Base-by-base conservation (phyloP, 1,140 invertebrate genomes). In the Ceratina australensis region DNA sequence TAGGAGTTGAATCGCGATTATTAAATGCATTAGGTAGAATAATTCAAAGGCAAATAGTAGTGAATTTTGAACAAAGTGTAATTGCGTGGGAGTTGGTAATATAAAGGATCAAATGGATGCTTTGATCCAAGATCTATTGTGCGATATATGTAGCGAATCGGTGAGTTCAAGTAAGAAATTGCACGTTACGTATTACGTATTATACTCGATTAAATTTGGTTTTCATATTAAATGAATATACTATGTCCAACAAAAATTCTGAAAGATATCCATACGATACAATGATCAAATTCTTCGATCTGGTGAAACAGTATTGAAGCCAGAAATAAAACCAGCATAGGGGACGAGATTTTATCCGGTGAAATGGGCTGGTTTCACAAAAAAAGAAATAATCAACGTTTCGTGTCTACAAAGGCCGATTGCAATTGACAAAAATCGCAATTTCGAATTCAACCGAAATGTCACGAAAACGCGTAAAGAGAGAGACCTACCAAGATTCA, bases 301-400 rank as follows among this genome's bases (percentile, higher is more conserved):
- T 47, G 7, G 52, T n/a, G 24, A 1, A 18, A 54, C n/a, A 28
- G 16, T 5, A 52, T 52, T n/a, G 65, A n/a, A n/a, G 18, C 33
- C 5, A 42, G 33, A 42, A 42, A 42, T 42, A 42, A 42, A 42
- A 42, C 33, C 33, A 42, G 33, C 33, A 42, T 42, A 42, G 33
- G n/a, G n/a, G 33, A 42, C 33, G 33, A 3, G 28, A 56, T n/a
- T 54, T n/a, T 54, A 54, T n/a, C 33, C 10, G 33, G 60, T 56
- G 50, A 64, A 60, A 75, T 75, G 33, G 64, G 12, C 50, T 52
- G 54, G 13, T 61, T 52, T 42, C 71, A 16, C 20, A 16, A 15
- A 33, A 20, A n/a, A 12, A 15, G 20, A 60, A 68, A 68, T 68
- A 68, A 68, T 76, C 24, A 49, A 50, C 50, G 47, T 59, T 60